Evolutionary conservation across 2,797 vertebrate species (phyloP), one percentile per base, ranked within the genome.

Genomic region (Enteromius mattozi): DNA sequence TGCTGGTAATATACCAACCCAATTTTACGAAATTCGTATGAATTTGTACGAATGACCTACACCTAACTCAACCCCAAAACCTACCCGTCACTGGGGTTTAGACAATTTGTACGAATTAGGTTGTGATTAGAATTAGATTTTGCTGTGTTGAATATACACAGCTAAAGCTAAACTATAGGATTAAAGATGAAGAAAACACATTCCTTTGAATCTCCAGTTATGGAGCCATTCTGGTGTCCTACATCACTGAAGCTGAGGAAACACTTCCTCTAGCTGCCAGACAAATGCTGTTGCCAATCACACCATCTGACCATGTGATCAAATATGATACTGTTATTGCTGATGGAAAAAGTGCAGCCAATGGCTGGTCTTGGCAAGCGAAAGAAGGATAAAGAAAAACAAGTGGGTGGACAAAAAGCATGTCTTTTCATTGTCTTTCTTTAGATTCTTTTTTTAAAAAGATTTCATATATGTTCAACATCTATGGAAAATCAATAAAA

Each of bases 271-370:
- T 87, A 85, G 0, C 70, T 94, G 93, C 92, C 91, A 93, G 89
- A 92, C 93, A 95, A 93, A 92, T 95, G 94, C 40, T 92, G 92
- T 91, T 95, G 94, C 91, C 95, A 95, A 92, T 95, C 94, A 94
- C 89, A 86, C 27, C 30, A 56, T 76, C 82, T 82, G 47, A 33
- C 88, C 75, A 81, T 81, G 86, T 87, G 86, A 87, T 78, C 77
- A 88, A 82, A 89, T 85, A 81, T 88, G 81, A 89, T 86, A 65
- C 86, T 75, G 74, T 87, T 51, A 59, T 90, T 92, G 88, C 82
- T 89, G 51, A 85, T 63, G 59, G 85, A 89, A 83, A 83, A 86
- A 82, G 54, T 83, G 74, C 59, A 78, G 35, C 78, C 78, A 70
- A 68, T 61, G 42, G 27, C 51, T 24, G 42, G 40, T 54, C 80